Evolutionary conservation across 2,888 invertebrate species (phyloP), one percentile per base, ranked within the genome.

Genomic region (Chymomyza fuscimana): DNA sequence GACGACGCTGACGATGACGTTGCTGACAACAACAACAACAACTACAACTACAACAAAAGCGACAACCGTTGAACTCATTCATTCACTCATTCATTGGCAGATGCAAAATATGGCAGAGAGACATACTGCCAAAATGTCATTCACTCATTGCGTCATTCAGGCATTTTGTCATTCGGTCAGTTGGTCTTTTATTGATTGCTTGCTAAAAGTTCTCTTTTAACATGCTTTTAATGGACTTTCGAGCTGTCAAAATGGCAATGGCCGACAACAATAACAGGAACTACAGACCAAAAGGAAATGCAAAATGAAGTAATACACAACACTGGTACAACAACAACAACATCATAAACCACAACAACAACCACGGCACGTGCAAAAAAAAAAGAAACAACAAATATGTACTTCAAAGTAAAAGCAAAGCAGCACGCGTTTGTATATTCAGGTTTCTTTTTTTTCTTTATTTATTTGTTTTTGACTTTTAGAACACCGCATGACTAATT

Each of bases 61-160:
- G 25, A 46, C 40, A 46, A 5, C 2, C 77, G 84, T 77, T 87
- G 87, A 85, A 83, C 82, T 83, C 87, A 83, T 81, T 85, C 76
- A 79, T 59, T 73, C 65, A 61, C 80, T 78, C 79, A 84, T 81
- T 86, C 84, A 83, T 19, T 19, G 22, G 54, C 16, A 54, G 40
- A 46, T 46, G 40, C 12, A 12, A 46, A 46, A 10, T 46, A 32
- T 32, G 32, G 40, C 40, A 10, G 63, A 67, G 67, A 58, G 69
- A 67, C 65, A 58, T 69, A 67, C 65, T 52, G 51, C 74, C 61
- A 63, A 65, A 68, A 62, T 65, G 65, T 51, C 73, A 72, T 63
- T 58, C 62, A 70, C 58, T 67, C 32, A 32, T 32, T 32, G 7
- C 32, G 32, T 67, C 69, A 64, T 29, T 36, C 7, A 4, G 61